A percentile compares a stretch with the other conserved stretches of the same genome.
Conservation (phyloP, 2,113 vertebrate genomes). For the Gambusia affinis region DNA sequence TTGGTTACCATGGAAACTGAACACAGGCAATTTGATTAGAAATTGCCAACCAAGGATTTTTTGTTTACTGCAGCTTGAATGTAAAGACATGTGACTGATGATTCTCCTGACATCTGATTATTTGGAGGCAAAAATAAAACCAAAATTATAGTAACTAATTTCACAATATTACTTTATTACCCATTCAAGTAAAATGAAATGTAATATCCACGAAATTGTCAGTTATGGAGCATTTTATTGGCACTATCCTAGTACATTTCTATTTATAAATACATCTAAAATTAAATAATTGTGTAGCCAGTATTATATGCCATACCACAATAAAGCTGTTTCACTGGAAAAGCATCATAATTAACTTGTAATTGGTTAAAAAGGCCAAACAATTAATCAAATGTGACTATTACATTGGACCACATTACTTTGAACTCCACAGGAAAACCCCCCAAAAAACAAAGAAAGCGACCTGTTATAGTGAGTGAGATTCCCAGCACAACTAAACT, state of each 20-base stretch:
- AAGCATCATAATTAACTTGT: not conserved
- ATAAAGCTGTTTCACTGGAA: not conserved
- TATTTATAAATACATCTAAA: not conserved
- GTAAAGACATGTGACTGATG: too few relatives aligned
- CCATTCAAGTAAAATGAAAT: too few relatives aligned
- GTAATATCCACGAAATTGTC: too few relatives aligned
- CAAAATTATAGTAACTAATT: too few relatives aligned
- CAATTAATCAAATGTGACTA: not conserved
- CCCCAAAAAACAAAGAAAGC: not conserved
- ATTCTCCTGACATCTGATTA: too few relatives aligned
- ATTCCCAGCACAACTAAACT: constrained; percentile 30
- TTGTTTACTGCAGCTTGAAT: too few relatives aligned
- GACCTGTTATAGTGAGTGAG: constrained; percentile 8
- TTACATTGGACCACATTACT: not conserved
- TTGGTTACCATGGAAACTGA: too few relatives aligned
- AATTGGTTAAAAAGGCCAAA: not conserved
- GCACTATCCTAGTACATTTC: not conserved
- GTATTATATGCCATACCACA: not conserved
- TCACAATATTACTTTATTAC: too few relatives aligned
- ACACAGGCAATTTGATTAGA: too few relatives aligned
- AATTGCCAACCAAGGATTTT: too few relatives aligned
- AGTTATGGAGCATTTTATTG: too few relatives aligned
- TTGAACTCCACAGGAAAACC: not conserved
- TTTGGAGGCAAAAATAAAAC: too few relatives aligned
- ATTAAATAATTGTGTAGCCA: not conserved